Evolutionary conservation across 2,797 vertebrate species (phyloP).

Genomic region (Atherinosoma microstoma): DNA sequence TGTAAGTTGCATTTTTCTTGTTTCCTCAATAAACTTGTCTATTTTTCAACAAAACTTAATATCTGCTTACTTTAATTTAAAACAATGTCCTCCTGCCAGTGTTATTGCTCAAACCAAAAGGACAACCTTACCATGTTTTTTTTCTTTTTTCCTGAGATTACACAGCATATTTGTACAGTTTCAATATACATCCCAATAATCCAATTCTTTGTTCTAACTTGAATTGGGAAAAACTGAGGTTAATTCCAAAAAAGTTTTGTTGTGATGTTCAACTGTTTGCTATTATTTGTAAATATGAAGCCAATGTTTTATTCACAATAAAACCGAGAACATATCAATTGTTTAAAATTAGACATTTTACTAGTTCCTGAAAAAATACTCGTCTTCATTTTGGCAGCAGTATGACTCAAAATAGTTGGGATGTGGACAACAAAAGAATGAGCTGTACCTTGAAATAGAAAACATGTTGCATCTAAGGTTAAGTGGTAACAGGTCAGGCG

Average conservation of each 20-base stretch:
- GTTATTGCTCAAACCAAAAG: neutral
- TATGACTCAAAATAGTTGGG: neutral
- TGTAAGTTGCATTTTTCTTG: slow-evolving; percentile 8
- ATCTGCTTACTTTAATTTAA: neutral
- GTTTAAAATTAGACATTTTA: too few species aligned
- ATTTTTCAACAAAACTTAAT: neutral
- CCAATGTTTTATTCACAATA: too few species aligned
- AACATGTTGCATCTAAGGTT: too few species aligned
- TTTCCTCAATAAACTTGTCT: slow-evolving; percentile 42
- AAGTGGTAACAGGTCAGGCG: too few species aligned
- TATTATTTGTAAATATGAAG: neutral
- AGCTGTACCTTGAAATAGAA: neutral
- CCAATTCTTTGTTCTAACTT: neutral
- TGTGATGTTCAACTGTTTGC: neutral
- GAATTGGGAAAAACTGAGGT: too few species aligned
- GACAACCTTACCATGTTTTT: neutral
- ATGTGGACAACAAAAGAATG: neutral
- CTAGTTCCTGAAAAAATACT: neutral
- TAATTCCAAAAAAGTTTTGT: too few species aligned
- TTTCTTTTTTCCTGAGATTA: neutral
- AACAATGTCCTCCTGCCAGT: neutral
- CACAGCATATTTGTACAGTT: neutral
- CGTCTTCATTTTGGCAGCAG: neutral
- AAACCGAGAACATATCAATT: too few species aligned
- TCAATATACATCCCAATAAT: neutral